These are phyloP conservation scores for Amphiprion percula DNA, from an alignment of 2,113 vertebrate species.

Conservation along the genomic window DNA sequence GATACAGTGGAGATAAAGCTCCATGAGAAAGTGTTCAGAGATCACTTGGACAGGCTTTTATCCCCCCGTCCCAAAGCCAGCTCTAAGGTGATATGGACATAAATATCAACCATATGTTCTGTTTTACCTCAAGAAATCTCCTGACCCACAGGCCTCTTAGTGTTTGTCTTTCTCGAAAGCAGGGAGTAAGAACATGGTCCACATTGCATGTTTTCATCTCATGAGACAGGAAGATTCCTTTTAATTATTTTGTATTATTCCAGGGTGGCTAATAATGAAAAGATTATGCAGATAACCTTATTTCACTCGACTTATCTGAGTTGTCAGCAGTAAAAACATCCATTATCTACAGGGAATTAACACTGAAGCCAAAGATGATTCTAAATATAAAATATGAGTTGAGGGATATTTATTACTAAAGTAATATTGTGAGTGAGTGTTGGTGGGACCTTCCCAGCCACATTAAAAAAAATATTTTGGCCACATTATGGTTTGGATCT, in stretches of 20 bases:
- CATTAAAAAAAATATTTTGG: conserved; percentile 38
- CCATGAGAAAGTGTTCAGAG: conserved; percentile 34
- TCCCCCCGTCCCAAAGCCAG: conserved; percentile 13
- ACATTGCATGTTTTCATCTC: conserved; percentile 37
- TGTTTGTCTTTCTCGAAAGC: conserved; percentile 32
- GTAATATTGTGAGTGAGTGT: conserved; percentile 38
- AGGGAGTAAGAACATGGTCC: conserved; percentile 36
- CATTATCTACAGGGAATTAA: conserved; percentile 35
- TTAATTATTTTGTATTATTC: conserved; percentile 47
- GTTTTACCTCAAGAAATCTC: conserved; percentile 56
- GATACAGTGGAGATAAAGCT: conserved; percentile 32
- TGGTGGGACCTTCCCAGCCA: conserved; percentile 46
- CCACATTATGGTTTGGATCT: conserved; percentile 55
- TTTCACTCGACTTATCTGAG: conserved; percentile 49
- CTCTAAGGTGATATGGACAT: conserved; percentile 11
- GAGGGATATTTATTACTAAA: conserved; percentile 51
- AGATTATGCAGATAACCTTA: conserved; percentile 52
- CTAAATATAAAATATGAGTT: conserved; percentile 46
- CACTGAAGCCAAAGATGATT: conserved; percentile 48
- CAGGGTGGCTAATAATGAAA: conserved; percentile 46
- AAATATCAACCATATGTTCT: conserved; percentile 48
- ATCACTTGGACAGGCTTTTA: conserved; percentile 26
- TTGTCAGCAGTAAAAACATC: conserved; percentile 56
- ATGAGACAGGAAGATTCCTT: conserved; percentile 47
- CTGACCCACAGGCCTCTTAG: conserved; percentile 18